Conservation (phyloP, 2,113 vertebrate species). For the Caranx melampygus region DNA sequence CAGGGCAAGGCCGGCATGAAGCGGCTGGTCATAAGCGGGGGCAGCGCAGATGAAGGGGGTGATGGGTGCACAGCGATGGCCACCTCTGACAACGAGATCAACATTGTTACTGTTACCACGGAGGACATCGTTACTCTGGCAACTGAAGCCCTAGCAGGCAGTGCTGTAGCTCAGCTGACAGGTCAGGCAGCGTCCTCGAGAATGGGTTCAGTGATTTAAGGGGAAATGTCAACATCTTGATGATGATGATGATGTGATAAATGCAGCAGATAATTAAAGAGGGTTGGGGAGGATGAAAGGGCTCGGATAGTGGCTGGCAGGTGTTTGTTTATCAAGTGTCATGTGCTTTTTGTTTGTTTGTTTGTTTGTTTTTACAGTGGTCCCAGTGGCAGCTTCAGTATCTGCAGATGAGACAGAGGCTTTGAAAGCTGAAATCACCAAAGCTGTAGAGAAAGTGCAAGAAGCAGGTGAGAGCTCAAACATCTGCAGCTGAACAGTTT, state of each 20-base stretch:
- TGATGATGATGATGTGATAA: background rate
- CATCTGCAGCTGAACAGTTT: background rate
- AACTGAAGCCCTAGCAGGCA: constrained; percentile 91
- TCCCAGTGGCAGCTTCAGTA: constrained; percentile 89
- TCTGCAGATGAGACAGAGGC: constrained; percentile 94
- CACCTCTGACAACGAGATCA: constrained; percentile 87
- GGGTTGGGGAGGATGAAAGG: background rate
- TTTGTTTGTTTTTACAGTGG: constrained; percentile 80
- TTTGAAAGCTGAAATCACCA: constrained; percentile 96
- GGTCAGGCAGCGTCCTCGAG: constrained; percentile 77
- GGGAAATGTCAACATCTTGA: background rate
- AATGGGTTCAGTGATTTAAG: too few species aligned
- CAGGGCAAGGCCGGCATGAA: constrained; percentile 97
- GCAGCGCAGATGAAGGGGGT: constrained; percentile 65
- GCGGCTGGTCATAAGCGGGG: constrained; percentile 83
- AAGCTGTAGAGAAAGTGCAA: constrained; percentile 96
- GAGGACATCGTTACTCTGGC: constrained; percentile 95
- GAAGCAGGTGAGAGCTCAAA: constrained; percentile 88
- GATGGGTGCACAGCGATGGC: constrained; percentile 58
- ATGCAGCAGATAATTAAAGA: background rate
- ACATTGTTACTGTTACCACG: constrained; percentile 92
- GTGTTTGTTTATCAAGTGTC: constrained; percentile 10
- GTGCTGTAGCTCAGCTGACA: constrained; percentile 92
- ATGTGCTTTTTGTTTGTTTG: background rate
- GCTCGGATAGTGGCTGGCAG: background rate